Evolutionary conservation across 2,888 invertebrate genomes (phyloP), one percentile per base, ranked within the genome.

Genomic region (Orthosia gracilis): DNA sequence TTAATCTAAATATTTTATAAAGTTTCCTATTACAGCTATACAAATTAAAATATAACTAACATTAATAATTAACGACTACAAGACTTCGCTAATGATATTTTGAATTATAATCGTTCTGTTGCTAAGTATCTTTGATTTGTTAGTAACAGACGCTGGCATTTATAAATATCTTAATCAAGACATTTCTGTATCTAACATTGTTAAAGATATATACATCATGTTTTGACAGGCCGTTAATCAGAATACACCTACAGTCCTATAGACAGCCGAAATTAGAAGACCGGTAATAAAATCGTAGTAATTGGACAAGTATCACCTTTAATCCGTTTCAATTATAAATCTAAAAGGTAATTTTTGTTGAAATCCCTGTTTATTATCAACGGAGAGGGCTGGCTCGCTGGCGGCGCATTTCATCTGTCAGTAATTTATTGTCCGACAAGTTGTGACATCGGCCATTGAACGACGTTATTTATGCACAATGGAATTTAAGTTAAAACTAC

Each of bases 401-500:
- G 86, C 88, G 90, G 90, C 82, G 86, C 87, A 85, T 92, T 91
- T 92, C 91, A 90, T 91, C 90, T 90, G 92, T 86, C 88, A 85
- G 87, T 91, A 89, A 92, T 94, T 91, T 92, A 93, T 91, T 87
- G 89, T 82, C 81, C 82, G 88, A 91, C 91, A 91, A 87, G 87
- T 90, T 90, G 92, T 90, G 92, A 92, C 92, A 86, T 82, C 85
- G 86, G 80, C 81, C 90, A 91, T 90, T 90, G 91, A 88, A 79
- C 85, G 70, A 58, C 69, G 83, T 90, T 91, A 92, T 92, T 91
- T 92, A 92, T 90, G 87, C 82, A 82, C 87, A 82, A 76, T 83
- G 80, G 76, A 88, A 88, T 85, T 87, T 85, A 89, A 88, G 82
- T 88, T 86, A 77, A 89, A 86, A 87, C 79, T 85, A 86, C 79